These are phyloP conservation scores for Xanthia icteritia DNA, from an alignment of 2,888 invertebrate species.

Conservation along the genomic window DNA sequence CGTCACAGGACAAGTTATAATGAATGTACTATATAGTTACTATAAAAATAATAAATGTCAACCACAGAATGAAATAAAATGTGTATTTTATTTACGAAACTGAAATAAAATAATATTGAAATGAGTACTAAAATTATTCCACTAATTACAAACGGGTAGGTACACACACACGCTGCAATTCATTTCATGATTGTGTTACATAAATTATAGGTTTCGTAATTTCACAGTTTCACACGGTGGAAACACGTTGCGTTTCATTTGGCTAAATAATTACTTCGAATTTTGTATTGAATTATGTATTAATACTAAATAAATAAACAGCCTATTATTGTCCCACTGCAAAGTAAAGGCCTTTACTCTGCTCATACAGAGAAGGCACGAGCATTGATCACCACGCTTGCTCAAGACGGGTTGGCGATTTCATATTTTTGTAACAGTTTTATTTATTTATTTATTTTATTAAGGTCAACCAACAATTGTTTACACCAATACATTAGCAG, in stretches of 20 bases:
- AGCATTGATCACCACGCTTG: too few relatives aligned
- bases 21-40: too few relatives aligned
- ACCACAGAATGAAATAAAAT: constrained; percentile 8
- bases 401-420: too few relatives aligned
- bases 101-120: constrained; percentile 22
- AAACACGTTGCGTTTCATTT: constrained; percentile 43
- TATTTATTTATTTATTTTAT: too few relatives aligned
- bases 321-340: background rate
- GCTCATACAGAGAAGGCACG: background rate
- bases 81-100: constrained; percentile 5
- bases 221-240: constrained; percentile 31
- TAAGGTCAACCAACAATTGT: too few relatives aligned
- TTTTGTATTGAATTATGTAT: background rate
- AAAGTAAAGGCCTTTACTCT: background rate
- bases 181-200: constrained; percentile 59
- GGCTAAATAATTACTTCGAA: constrained; percentile 27
- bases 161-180: constrained; percentile 44
- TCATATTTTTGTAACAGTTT: background rate
- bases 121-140: constrained; percentile 31
- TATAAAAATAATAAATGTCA: background rate
- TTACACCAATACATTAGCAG: too few relatives aligned
- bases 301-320: too few relatives aligned
- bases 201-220: constrained; percentile 61
- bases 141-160: constrained; percentile 31
- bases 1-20: too few relatives aligned